Evolutionary conservation across 2,888 invertebrate genomes (phyloP).

Genomic region (Bellardia bayeri): DNA sequence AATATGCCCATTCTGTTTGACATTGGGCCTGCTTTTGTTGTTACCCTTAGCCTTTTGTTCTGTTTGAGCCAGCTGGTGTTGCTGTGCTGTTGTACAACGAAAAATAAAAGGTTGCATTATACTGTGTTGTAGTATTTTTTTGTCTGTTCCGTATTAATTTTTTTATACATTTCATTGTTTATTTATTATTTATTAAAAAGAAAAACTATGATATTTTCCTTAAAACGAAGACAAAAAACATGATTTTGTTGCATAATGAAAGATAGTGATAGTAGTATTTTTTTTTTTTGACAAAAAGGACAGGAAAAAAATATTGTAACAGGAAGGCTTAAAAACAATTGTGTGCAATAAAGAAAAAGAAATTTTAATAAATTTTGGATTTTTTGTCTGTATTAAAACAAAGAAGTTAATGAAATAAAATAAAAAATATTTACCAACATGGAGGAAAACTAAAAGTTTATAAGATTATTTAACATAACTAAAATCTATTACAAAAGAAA

Average conservation of each 20-base stretch:
- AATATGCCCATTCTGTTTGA: conserved; percentile 33
- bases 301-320: conserved; percentile 30
- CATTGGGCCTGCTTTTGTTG: conserved; percentile 40
- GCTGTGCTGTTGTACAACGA: background rate
- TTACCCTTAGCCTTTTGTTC: conserved; percentile 28
- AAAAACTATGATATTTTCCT: conserved; percentile 52
- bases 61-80: conserved; percentile 31
- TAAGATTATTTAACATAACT: too few relatives aligned
- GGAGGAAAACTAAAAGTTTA: background rate
- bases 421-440: background rate
- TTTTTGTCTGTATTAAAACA: conserved; percentile 1
- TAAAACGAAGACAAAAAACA: conserved; percentile 36
- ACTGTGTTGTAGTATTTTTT: background rate
- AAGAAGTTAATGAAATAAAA: background rate
- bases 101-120: conserved; percentile 28
- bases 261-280: conserved; percentile 7
- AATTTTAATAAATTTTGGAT: conserved; percentile 15
- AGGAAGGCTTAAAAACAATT: conserved; percentile 70
- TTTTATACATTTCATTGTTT: conserved; percentile 68
- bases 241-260: conserved; percentile 39
- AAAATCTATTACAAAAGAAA: background rate
- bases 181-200: conserved; percentile 61
- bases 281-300: background rate
- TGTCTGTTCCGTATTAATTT: background rate
- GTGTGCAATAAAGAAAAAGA: conserved; percentile 56